Conservation (phyloP, 2,797 vertebrate species). For the Platalea minor region DNA sequence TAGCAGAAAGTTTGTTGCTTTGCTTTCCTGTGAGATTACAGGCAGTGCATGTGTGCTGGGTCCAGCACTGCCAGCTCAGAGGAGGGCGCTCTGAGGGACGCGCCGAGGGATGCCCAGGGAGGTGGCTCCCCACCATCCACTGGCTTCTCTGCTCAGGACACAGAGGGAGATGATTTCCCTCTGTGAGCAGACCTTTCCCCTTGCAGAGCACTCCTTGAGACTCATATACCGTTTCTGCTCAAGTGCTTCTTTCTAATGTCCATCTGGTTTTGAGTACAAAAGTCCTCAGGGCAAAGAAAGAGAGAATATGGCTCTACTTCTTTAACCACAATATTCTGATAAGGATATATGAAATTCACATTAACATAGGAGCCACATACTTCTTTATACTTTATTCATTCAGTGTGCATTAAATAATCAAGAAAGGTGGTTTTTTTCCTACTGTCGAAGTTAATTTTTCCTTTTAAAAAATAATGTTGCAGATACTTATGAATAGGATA, state of each 20-base stretch:
- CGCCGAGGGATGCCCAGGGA: not conserved
- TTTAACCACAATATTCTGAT: conserved; percentile 19
- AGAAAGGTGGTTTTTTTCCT: not conserved
- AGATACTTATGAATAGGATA: not conserved
- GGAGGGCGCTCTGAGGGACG: rapidly evolving
- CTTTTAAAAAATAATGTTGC: not conserved
- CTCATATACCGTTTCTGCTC: not conserved
- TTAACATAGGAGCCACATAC: not conserved
- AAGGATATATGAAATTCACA: not conserved
- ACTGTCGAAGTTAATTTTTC: not conserved
- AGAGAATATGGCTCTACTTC: not conserved
- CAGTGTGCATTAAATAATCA: not conserved
- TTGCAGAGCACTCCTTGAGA: not conserved
- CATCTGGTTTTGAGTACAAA: not conserved
- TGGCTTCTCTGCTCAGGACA: not conserved
- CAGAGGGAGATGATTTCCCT: not conserved
- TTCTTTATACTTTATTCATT: not conserved
- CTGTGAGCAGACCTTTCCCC: not conserved
- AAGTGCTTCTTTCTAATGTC: not conserved
- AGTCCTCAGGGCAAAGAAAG: not conserved
- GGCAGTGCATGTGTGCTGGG: not conserved
- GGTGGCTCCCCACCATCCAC: not conserved
- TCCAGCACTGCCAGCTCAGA: not conserved
- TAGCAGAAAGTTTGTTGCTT: not conserved
- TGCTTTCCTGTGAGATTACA: not conserved